Base-by-base conservation (phyloP, 2,888 invertebrate genomes). In the Thecophora atra region DNA sequence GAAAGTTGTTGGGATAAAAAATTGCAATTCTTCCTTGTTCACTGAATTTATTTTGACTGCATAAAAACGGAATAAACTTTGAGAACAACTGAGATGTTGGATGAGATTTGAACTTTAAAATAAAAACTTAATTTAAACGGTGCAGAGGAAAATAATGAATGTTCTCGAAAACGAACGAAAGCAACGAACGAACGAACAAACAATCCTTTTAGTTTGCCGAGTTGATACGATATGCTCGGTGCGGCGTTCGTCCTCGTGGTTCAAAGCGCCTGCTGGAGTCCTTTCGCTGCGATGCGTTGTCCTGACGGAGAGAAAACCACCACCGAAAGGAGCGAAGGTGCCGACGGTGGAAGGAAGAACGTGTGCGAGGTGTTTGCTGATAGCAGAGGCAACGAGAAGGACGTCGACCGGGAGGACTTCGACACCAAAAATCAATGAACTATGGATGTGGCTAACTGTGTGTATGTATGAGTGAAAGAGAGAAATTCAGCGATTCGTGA, bases 61-160 rank as follows among this genome's bases (percentile, higher is more conserved):
- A 58, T 28, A 65, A 37, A 51, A 70, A 62, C 30, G 37, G 37
- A 70, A 70, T 62, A 70, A 70, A 70, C 52, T 70, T 70, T 70
- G 70, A 70, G 70, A 70, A 70, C 70, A 70, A 70, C 70, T 70
- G 70, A 63, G 63, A 63, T 62, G 47, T 47, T 54, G 54, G 21
- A 8, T n/a, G 15, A 21, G 19, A 54, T 54, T 54, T 24, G 15
- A 28, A 51, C 42, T 51, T 42, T 37, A 62, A 69, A 60, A 51
- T 28, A 62, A 70, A 70, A 70, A 70, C 30, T 73, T 60, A 71
- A 75, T 72, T 70, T 73, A 79, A 81, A 54, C 81, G 81, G 83
- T 83, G 83, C 83, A 83, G 83, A 82, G 84, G 83, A 83, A 83
- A 82, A 83, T 84, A 83, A 84, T 84, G 83, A 83, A 83, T 83